Base-by-base conservation (phyloP, 2,113 vertebrate genomes). In the Mustela lutreola region DNA sequence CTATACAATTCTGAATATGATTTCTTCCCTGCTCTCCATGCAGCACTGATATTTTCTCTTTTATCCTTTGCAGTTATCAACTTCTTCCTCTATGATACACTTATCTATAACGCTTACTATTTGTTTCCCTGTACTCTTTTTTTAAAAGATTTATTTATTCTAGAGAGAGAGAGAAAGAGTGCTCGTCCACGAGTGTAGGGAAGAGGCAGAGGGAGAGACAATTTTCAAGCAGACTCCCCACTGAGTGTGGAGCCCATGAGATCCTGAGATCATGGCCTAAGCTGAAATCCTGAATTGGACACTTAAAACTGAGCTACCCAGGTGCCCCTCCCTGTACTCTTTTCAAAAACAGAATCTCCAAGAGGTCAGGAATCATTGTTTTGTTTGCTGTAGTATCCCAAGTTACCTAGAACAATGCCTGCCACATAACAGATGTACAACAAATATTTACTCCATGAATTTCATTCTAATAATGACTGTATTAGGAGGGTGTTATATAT, bases 311-410 rank as follows among this genome's bases (percentile, higher is more conserved):
- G 67, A 70, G 67, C n/a, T 19, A 21, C 67, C 65, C 67, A 70
- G 16, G 67, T 70, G 8, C 67, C 33, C 7, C n/a, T 70, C 33
- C 67, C 33, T 70, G 67, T 36, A n/a, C 16, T 70, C 50, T 97
- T 84, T 79, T 70, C 26, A 92, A 97, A 97, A 95, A 92, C 42
- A 70, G 50, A 84, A 79, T 60, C 11, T 96, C 36, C 53, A 28
- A 2, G 19, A 93, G 36, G 58, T 24, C 22, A 11, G 84, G n/a
- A 36, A 89, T 50, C 45, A 33, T 19, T 4, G 7, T 56, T 79
- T 71, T 39, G 22, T 60, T 91, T n/a, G 76, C 36, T 48, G 62
- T 79, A 18, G 48, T 70, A 85, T 60, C 18, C 36, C 71, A 70
- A 31, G 18, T n/a, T n/a, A 79, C 6, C 18, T 70, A 39, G 62